These are phyloP conservation scores for Nomia melanderi DNA, from an alignment of 1,140 invertebrate species.

Conservation along the genomic window DNA sequence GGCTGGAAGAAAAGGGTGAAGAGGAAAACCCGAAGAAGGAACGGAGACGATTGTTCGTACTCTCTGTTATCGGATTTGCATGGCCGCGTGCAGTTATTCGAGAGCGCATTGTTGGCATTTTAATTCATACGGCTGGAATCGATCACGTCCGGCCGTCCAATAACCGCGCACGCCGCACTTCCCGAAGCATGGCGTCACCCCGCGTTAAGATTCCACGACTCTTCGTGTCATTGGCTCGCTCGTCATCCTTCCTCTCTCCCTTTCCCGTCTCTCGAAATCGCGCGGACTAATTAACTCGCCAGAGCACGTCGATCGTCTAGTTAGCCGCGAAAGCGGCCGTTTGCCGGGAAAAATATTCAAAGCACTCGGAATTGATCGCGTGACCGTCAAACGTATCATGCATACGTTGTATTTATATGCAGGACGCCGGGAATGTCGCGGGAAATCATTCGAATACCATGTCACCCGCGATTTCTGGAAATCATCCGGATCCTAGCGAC, in stretches of 20 bases:
- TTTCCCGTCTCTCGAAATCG: background rate
- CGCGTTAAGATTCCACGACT: slow-evolving; percentile 23
- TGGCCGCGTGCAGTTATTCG: slow-evolving; percentile 58
- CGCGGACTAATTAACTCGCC: too few species aligned
- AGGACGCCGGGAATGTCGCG: slow-evolving; percentile 8
- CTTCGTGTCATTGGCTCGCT: background rate
- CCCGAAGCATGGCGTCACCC: slow-evolving; percentile 41
- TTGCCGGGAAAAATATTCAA: slow-evolving; percentile 17
- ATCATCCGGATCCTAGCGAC: background rate
- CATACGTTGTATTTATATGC: slow-evolving; percentile 14
- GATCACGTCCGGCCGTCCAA: slow-evolving; percentile 65
- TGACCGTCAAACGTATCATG: slow-evolving; percentile 17
- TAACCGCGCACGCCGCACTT: slow-evolving; percentile 39
- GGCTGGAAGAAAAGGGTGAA: slow-evolving; percentile 45
- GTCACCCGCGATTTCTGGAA: slow-evolving; percentile 11
- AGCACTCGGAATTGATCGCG: slow-evolving; percentile 15
- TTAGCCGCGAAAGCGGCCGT: background rate
- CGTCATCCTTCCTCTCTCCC: background rate
- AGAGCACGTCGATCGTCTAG: background rate
- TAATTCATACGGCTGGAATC: slow-evolving; percentile 61
- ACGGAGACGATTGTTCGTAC: slow-evolving; percentile 62
- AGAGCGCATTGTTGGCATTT: slow-evolving; percentile 59
- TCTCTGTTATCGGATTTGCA: slow-evolving; percentile 69
- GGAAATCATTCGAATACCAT: slow-evolving; percentile 33
- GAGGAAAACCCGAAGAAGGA: slow-evolving; percentile 39